A percentile compares a stretch with the other conserved stretches of the same genome.
These are phyloP conservation scores for Penaeus chinensis DNA, from an alignment of 1,140 invertebrate species.

Conservation along the genomic window DNA sequence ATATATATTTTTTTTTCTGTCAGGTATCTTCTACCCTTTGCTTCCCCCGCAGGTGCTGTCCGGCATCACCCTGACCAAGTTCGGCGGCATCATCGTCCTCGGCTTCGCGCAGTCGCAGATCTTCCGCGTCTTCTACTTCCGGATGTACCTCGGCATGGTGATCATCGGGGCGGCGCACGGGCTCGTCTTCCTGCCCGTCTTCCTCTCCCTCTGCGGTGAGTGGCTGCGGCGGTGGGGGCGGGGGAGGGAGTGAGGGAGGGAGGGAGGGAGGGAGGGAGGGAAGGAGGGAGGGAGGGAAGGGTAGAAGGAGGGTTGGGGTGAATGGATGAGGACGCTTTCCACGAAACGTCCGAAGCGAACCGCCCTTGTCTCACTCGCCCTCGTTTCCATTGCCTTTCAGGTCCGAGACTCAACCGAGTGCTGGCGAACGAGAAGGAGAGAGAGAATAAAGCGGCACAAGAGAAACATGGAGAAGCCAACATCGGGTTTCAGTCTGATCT, in stretches of 20 bases:
- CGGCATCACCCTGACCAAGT: conserved; percentile 97
- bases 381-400: too few species aligned
- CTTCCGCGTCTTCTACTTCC: conserved; percentile 74
- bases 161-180: conserved; percentile 96
- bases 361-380: too few species aligned
- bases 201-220: conserved; percentile 96
- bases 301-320: not conserved
- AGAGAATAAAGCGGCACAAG: not conserved
- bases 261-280: not conserved
- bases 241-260: not conserved
- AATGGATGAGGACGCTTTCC: not conserved
- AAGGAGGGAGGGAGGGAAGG: not conserved
- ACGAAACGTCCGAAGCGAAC: too few species aligned
- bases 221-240: conserved; percentile 14
- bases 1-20: too few species aligned
- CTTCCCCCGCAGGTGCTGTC: conserved; percentile 77
- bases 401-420: not conserved
- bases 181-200: conserved; percentile 94
- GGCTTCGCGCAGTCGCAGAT: conserved; percentile 97
- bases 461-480: not conserved
- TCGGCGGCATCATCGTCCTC: conserved; percentile 93
- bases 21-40: not conserved
- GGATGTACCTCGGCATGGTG: conserved; percentile 98
- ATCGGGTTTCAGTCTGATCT: too few species aligned
- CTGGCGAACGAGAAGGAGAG: not conserved